These are phyloP conservation scores for Alectura lathami DNA, from an alignment of 2,113 vertebrate species.

Conservation along the genomic window DNA sequence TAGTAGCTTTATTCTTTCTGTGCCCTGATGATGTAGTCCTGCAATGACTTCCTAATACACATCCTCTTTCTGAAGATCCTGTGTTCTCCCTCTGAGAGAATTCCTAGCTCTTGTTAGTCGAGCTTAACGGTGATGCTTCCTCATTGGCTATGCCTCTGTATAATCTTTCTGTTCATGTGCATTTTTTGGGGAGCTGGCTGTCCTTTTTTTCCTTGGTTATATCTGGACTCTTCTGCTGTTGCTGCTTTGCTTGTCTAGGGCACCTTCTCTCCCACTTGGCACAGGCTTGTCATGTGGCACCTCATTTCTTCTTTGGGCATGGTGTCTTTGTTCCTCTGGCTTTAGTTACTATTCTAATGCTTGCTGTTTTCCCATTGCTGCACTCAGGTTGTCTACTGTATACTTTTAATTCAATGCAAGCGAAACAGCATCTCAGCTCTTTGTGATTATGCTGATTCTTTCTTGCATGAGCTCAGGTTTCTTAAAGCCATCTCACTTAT, in stretches of 20 bases:
- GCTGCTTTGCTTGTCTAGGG: background rate
- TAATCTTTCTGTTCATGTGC: background rate
- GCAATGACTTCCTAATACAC: background rate
- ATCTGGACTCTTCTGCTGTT: background rate
- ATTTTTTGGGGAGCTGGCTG: background rate
- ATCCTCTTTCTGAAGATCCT: background rate
- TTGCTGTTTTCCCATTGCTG: background rate
- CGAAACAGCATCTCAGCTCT: background rate
- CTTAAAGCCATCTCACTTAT: background rate
- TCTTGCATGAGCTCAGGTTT: background rate
- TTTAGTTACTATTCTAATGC: background rate
- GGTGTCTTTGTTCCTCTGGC: background rate
- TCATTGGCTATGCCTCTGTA: background rate
- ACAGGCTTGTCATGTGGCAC: background rate
- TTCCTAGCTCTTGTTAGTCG: background rate
- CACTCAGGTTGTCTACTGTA: background rate
- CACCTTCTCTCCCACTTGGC: slow-evolving; percentile 29
- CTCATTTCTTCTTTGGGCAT: background rate
- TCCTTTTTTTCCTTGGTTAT: background rate
- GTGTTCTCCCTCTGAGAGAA: background rate
- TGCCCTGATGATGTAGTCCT: background rate
- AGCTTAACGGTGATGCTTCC: background rate
- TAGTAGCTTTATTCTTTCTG: background rate
- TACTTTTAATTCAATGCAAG: background rate
- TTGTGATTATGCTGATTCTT: background rate